These are phyloP conservation scores for Thinocorus orbignyianus DNA, from an alignment of 2,113 vertebrate species.

Conservation along the genomic window DNA sequence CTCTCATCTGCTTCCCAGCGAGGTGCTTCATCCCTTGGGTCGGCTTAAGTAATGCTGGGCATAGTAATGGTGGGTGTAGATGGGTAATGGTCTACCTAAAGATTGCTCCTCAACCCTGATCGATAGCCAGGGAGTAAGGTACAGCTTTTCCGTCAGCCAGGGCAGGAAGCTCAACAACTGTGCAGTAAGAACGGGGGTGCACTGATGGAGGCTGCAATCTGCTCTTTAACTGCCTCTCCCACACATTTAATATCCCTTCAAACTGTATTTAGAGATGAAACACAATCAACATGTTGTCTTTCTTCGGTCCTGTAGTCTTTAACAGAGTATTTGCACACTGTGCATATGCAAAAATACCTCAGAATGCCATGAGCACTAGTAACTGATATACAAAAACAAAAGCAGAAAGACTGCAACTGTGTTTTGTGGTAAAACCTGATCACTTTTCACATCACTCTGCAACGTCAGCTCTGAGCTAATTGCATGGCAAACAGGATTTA, in stretches of 20 bases:
- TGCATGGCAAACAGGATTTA: neutral
- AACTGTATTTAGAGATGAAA: neutral
- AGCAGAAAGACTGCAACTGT: neutral
- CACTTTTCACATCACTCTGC: neutral
- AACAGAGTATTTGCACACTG: neutral
- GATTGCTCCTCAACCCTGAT: neutral
- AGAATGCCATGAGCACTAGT: neutral
- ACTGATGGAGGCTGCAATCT: neutral
- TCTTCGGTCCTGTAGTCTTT: neutral
- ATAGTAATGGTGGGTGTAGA: neutral
- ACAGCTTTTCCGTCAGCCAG: neutral
- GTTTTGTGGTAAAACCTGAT: neutral
- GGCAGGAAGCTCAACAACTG: neutral
- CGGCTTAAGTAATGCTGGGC: neutral
- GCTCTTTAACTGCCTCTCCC: neutral
- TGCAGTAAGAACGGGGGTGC: neutral
- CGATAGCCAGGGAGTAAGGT: neutral
- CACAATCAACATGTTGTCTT: neutral
- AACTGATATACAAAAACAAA: constrained; percentile 7
- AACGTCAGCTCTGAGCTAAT: neutral
- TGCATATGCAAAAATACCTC: neutral
- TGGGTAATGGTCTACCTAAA: neutral
- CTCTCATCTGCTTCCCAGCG: neutral
- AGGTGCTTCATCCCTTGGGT: neutral
- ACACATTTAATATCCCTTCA: neutral